Base-by-base conservation (phyloP, 2,888 invertebrate genomes). In the Lithophane ornitopus region DNA sequence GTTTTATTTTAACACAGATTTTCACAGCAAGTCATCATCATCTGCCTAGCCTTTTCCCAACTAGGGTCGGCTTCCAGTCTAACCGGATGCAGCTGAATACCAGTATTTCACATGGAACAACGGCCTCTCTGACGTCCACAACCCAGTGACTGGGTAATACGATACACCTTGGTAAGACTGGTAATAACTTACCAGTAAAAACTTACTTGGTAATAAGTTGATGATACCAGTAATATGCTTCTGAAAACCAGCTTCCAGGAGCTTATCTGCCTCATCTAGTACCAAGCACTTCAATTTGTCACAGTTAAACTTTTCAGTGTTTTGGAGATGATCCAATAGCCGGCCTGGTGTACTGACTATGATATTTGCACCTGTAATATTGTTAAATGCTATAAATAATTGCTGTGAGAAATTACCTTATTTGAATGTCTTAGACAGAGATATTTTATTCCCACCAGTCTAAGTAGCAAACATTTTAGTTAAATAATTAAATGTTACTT, bases 321-420 rank as follows among this genome's bases (percentile, higher is more conserved):
- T 99, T 96, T 99, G 97, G 80, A 99, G 96, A 94, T 99, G 99
- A 97, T 99, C 99, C 54, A 99, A 94, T 39, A 99, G 96, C 79
- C 99, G 97, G 12, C 99, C 99, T n/a, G 99, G 99, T 4, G 99
- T 99, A 12, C 99, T 98, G 0, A 99, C 99, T 59, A 99, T 92
- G 78, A 99, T 98, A 91, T 99, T 99, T 34, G 99, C 97, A 89
- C 98, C 99, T 97, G 84, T n/a, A 92, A 91, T 84, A 77, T 68
- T 62, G 1, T 44, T 28, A 14, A 6, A 26, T 16, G 9, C 0
- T 61, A 16, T 41, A 7, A 65, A 71, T 28, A 2, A 26, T 1
- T 14, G 14, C 34, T 26, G 9, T 44, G 11, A 3, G 12, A 52
- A 44, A 22, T n/a, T n/a, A n/a, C n/a, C n/a, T 9, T 54, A 19